Evolutionary conservation across 2,113 vertebrate genomes (phyloP).

Genomic region (Planiliza haematocheilus): DNA sequence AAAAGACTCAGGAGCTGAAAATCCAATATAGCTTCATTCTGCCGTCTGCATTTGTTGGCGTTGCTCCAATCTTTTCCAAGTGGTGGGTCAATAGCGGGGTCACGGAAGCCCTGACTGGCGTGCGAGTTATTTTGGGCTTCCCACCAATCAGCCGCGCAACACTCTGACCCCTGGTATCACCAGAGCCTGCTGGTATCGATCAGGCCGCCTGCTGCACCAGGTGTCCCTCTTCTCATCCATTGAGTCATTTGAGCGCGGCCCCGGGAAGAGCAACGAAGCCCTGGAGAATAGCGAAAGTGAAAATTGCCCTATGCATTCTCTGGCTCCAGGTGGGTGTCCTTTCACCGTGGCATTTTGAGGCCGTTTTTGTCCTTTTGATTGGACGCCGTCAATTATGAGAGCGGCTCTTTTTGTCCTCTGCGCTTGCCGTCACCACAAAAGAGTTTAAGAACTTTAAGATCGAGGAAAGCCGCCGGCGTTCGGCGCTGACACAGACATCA

Average conservation of each 20-base stretch:
- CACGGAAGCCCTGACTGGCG: conserved; percentile 30
- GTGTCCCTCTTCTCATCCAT: conserved; percentile 53
- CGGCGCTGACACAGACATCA: not conserved
- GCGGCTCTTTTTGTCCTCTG: conserved; percentile 2
- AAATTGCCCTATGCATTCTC: conserved; percentile 48
- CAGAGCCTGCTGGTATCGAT: conserved; percentile 59
- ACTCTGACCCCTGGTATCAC: conserved; percentile 46
- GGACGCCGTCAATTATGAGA: not conserved
- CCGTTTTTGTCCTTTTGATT: not conserved
- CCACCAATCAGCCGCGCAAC: conserved; percentile 58
- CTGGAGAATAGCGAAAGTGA: conserved; percentile 13
- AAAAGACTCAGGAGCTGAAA: conserved; percentile 42
- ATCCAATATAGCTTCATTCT: conserved; percentile 49
- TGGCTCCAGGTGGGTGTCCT: conserved; percentile 30
- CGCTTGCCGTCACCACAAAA: conserved; percentile 7
- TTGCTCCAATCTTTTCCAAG: conserved; percentile 48
- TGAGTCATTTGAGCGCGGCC: conserved; percentile 23
- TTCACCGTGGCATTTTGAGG: conserved; percentile 29
- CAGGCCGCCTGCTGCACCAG: conserved; percentile 43
- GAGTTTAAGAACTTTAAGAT: conserved; percentile 7
- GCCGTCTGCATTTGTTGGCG: conserved; percentile 29
- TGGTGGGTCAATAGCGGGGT: conserved; percentile 58
- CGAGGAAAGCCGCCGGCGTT: not conserved
- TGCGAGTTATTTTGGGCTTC: conserved; percentile 57
- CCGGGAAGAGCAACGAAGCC: conserved; percentile 15